Percentiles rank a stretch among this genome's conserved stretches.
phyloP scores from a whole-genome alignment of 1,140 invertebrate species.

The Wasmannia auropunctata region DNA sequence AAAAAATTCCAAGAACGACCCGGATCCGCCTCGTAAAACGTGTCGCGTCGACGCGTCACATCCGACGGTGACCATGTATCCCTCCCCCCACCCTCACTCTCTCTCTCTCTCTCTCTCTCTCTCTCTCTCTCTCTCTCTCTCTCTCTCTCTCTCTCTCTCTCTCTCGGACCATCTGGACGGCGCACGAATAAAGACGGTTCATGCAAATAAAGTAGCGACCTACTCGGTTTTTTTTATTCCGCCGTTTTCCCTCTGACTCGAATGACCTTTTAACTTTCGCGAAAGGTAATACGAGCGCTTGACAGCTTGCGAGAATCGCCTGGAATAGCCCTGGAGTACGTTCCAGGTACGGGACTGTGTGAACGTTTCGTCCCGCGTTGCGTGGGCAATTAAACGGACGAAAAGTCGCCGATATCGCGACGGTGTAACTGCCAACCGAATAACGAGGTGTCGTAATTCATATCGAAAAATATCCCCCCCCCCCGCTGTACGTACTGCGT shows the following conservation, averaged over 20 bases:
- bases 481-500: conserved; percentile 41
- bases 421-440: neutral
- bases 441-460: conserved; percentile 41
- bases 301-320: neutral
- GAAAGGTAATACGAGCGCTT: neutral
- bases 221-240: conserved; percentile 19
- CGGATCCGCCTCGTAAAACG: neutral
- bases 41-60: no score
- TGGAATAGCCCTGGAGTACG: neutral
- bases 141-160: no score
- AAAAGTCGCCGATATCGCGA: neutral
- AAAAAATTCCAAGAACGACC: neutral
- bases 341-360: neutral
- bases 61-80: no score
- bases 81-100: no score
- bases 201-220: neutral
- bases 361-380: neutral
- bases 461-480: conserved; percentile 22
- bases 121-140: no score
- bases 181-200: neutral
- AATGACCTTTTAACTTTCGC: conserved; percentile 15
- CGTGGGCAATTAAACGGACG: conserved; percentile 15
- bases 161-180: neutral
- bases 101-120: no score
- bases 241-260: neutral